Percentiles rank a stretch among this genome's conserved stretches.
Evolutionary conservation across 2,113 vertebrate species (phyloP).

Genomic region (Corydoras sp.): DNA sequence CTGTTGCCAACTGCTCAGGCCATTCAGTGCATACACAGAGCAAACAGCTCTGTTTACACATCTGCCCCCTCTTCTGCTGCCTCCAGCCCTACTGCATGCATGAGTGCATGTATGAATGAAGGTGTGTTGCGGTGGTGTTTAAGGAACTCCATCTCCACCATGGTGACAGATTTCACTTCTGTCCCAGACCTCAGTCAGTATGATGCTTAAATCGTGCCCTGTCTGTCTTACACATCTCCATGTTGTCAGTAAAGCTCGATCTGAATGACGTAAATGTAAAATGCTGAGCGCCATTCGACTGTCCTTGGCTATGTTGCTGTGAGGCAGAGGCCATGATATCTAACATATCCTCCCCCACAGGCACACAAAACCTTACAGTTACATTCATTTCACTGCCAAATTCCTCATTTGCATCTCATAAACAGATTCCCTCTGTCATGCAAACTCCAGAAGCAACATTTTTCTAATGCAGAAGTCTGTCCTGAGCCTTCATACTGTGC

Average conservation of each 20-base stretch:
- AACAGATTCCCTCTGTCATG: constrained; percentile 35
- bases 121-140: constrained; percentile 33
- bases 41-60: constrained; percentile 49
- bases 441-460: constrained; percentile 28
- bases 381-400: constrained; percentile 46
- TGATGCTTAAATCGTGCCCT: not conserved
- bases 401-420: constrained; percentile 41
- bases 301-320: constrained; percentile 23
- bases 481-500: not conserved
- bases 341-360: constrained; percentile 1
- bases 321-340: not conserved
- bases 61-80: constrained; percentile 39
- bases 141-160: constrained; percentile 43
- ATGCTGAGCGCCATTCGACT: constrained; percentile 22
- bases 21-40: constrained; percentile 39
- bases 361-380: constrained; percentile 39
- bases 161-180: constrained; percentile 37
- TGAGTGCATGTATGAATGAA: constrained; percentile 23
- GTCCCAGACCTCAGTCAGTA: constrained; percentile 1
- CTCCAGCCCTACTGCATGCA: constrained; percentile 31
- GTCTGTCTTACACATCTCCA: not conserved
- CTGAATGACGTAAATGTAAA: constrained; percentile 21
- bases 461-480: not conserved
- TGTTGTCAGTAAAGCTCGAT: too few species aligned
- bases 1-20: constrained; percentile 32